phyloP scores from a whole-genome alignment of 2,888 invertebrate species.

The Caenorhabditis plicata region DNA sequence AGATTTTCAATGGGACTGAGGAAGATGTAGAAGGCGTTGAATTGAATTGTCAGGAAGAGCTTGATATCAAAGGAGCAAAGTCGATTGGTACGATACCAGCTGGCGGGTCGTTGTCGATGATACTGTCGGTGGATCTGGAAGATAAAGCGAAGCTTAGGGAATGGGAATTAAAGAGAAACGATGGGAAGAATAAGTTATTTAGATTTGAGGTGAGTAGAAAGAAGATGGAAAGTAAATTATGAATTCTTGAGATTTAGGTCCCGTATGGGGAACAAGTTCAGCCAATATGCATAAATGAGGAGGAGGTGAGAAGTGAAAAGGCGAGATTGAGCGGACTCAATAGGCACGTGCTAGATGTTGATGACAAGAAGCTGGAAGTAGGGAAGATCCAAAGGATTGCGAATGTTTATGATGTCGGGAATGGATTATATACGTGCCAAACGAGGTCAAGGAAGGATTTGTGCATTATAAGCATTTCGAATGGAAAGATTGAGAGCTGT shows the following conservation, averaged over 20 bases:
- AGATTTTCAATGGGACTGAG: slow-evolving; percentile 19
- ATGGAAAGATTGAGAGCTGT: slow-evolving; percentile 27
- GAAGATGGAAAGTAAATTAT: background rate
- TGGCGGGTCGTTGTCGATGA: slow-evolving; percentile 7
- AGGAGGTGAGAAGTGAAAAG: slow-evolving; percentile 32
- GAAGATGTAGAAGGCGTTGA: slow-evolving; percentile 21
- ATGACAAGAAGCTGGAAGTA: slow-evolving; percentile 4
- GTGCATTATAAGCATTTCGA: slow-evolving; percentile 20
- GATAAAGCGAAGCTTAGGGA: slow-evolving; percentile 34
- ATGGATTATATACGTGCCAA: slow-evolving; percentile 29
- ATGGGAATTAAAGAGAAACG: slow-evolving; percentile 26
- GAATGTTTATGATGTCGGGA: slow-evolving; percentile 16
- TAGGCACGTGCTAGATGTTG: slow-evolving; percentile 27
- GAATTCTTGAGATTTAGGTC: slow-evolving; percentile 12
- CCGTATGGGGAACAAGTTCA: slow-evolving; percentile 50
- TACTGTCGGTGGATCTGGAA: slow-evolving; percentile 25
- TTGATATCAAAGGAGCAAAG: slow-evolving; percentile 28
- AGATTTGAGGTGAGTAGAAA: slow-evolving; percentile 25
- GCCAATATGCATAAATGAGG: slow-evolving; percentile 31
- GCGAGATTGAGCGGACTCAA: slow-evolving; percentile 40
- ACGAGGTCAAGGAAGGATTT: slow-evolving; percentile 46
- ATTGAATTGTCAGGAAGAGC: slow-evolving; percentile 8
- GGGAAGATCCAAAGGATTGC: slow-evolving; percentile 8
- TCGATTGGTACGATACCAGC: slow-evolving; percentile 14
- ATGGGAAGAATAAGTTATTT: slow-evolving; percentile 22